These are phyloP conservation scores for Drepanosiphum platanoidis DNA, from an alignment of 2,888 invertebrate species.

Conservation along the genomic window DNA sequence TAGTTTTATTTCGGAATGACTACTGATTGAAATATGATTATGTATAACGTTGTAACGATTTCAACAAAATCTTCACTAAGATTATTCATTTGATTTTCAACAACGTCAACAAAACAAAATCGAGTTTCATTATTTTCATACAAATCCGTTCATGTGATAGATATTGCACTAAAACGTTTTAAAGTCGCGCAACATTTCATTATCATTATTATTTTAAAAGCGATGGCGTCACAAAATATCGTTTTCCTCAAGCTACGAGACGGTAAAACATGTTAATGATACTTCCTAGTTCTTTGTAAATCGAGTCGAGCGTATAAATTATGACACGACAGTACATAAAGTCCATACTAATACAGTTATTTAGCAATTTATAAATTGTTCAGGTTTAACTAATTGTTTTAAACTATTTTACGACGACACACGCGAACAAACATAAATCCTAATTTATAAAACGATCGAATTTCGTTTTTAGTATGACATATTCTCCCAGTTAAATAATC, in stretches of 20 bases:
- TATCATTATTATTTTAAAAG: constrained; percentile 10
- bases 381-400: too few species aligned
- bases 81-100: not conserved
- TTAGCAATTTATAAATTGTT: not conserved
- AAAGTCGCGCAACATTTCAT: not conserved
- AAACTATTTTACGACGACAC: too few species aligned
- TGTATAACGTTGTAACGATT: too few species aligned
- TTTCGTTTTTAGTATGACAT: too few species aligned
- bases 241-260: not conserved
- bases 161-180: not conserved
- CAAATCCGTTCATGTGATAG: not conserved
- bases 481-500: too few species aligned
- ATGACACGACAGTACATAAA: not conserved
- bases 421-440: too few species aligned
- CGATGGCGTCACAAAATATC: not conserved
- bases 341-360: not conserved
- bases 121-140: not conserved
- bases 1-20: too few species aligned
- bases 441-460: too few species aligned
- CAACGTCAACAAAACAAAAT: not conserved
- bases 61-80: too few species aligned
- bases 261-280: not conserved
- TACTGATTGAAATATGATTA: too few species aligned
- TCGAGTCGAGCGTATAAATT: not conserved
- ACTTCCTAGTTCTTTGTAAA: not conserved